A percentile compares a stretch with the other conserved stretches of the same genome.
These are phyloP conservation scores for Ceyx margarethae DNA, from an alignment of 2,113 vertebrate species.

Conservation along the genomic window DNA sequence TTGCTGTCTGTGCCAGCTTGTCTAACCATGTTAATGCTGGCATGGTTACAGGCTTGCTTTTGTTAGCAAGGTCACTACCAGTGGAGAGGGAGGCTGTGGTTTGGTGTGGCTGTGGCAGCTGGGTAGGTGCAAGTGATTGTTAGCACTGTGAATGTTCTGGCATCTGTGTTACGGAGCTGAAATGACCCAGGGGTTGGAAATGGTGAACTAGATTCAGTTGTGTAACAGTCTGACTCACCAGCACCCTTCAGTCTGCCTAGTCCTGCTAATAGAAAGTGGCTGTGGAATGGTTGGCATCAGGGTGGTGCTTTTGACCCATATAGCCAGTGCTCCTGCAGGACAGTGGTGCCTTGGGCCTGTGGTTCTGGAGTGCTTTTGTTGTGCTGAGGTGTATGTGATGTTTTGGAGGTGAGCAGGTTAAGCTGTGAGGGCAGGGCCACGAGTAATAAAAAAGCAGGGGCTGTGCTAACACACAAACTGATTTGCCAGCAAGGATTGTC, in stretches of 20 bases:
- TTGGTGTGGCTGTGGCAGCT: not conserved
- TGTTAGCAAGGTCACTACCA: not conserved
- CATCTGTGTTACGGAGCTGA: rapidly evolving
- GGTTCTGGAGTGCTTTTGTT: not conserved
- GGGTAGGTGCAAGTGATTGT: not conserved
- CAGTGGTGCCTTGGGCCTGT: not conserved
- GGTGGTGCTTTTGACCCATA: rapidly evolving
- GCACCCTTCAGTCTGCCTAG: not conserved
- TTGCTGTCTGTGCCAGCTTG: not conserved
- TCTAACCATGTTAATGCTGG: not conserved
- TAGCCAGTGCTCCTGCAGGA: not conserved
- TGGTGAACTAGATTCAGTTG: not conserved
- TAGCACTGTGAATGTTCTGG: not conserved
- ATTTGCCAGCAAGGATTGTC: not conserved
- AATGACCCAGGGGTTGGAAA: not conserved
- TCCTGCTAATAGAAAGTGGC: not conserved
- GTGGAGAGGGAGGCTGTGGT: not conserved
- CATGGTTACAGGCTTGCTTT: not conserved
- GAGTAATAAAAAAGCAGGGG: not conserved
- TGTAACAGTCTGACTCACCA: not conserved
- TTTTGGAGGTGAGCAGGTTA: not conserved
- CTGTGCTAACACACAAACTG: not conserved
- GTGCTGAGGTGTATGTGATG: not conserved
- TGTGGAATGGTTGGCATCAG: not conserved
- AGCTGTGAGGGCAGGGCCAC: not conserved